Base-by-base conservation (phyloP, 2,113 vertebrate genomes). In the Anarhynchus alexandrinus region DNA sequence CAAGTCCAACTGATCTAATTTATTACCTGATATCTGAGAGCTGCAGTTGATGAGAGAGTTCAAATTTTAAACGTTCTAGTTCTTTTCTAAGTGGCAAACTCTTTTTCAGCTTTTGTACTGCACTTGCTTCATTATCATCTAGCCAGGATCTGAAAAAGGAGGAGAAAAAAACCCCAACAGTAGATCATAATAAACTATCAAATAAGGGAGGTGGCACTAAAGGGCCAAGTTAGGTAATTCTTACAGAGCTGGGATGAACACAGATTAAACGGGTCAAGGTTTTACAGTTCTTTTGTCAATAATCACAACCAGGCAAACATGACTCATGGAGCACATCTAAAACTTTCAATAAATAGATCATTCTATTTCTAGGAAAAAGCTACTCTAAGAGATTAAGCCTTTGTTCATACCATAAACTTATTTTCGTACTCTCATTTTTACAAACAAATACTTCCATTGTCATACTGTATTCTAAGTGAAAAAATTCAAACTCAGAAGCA, bases 11-110 rank as follows among this genome's bases (percentile, higher is more conserved):
- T 59, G 22, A 82, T 74, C 23, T 57, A 27, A 84, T 71, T 74
- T 26, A 84, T 94, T 98, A 99, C 99, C 99, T 99, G 98, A 99
- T 99, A 84, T 99, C 99, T 11, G 98, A 97, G 65, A 99, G 98
- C 55, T 98, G 96, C 61, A 99, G 98, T 6, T 98, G 98, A 74
- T 74, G 92, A 72, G 97, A 99, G 14, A 99, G 98, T n/a, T 99
- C 98, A 49, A 82, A 90, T 97, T 99, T 99, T 90, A 99, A 98
- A 67, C 98, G 98, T 40, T 98, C 97, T 32, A 99, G 97, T 90
- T 99, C 99, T 88, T 98, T 98, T 80, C 99, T 97, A 59, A 98
- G 98, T 1, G 99, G 99, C 86, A 99, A 96, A 96, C 99, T 99
- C 21, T 97, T 98, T 34, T 94, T 97, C 96, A 99, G 97, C 91